Conservation (phyloP, 2,113 vertebrate species). For the Cryptomyrus ogoouensis region DNA sequence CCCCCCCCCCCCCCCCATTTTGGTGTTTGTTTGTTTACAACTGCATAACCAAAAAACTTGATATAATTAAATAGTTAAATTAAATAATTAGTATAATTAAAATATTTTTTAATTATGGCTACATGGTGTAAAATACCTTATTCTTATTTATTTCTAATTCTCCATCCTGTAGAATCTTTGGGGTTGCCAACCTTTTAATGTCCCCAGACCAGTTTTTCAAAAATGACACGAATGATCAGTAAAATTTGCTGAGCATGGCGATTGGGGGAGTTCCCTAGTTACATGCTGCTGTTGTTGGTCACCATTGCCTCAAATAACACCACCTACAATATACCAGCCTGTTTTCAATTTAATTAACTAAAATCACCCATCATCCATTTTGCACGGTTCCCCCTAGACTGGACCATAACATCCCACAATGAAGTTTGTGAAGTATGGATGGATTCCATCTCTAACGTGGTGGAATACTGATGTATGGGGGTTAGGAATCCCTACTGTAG, state of each 20-base stretch:
- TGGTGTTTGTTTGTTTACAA: not conserved
- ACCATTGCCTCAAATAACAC: not conserved
- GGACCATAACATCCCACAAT: not conserved
- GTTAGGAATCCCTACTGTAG: not conserved
- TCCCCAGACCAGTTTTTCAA: not conserved
- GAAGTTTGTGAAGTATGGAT: not conserved
- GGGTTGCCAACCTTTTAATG: not conserved
- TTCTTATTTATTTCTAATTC: not conserved
- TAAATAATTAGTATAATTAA: not conserved
- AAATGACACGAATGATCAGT: not conserved
- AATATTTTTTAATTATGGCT: not conserved
- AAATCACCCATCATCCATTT: not conserved
- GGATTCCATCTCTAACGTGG: not conserved
- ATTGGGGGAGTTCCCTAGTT: not conserved
- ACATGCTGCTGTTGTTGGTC: not conserved
- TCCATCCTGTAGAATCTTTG: not conserved
- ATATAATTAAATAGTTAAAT: not conserved
- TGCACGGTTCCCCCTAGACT: not conserved
- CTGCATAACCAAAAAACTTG: not conserved
- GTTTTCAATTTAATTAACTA: not conserved
- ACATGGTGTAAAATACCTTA: not conserved
- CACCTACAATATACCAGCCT: not conserved
- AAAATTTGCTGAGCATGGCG: not conserved
- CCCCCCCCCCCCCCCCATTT: too few species aligned
- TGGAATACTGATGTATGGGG: not conserved